These are phyloP conservation scores for Geotrupes spiniger DNA, from an alignment of 2,888 invertebrate genomes.

Conservation along the genomic window DNA sequence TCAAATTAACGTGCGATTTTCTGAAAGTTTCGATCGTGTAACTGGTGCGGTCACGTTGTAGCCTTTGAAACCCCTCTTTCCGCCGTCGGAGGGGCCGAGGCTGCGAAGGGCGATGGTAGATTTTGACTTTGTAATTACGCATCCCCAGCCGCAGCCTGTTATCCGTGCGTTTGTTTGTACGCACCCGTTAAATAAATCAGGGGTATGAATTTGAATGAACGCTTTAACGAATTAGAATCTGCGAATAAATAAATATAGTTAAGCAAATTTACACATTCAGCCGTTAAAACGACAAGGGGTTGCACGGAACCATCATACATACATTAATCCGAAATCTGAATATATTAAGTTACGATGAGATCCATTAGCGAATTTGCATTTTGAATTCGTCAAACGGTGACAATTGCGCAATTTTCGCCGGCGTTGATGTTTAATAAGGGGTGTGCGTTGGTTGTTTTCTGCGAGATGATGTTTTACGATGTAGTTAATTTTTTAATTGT, in stretches of 20 bases:
- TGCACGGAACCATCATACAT: conserved; percentile 2
- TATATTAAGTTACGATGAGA: not conserved
- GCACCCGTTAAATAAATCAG: conserved; percentile 46
- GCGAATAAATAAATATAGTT: conserved; percentile 50
- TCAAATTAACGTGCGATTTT: no score
- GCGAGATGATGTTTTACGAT: no score
- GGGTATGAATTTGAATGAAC: conserved; percentile 49
- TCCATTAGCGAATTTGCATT: no score
- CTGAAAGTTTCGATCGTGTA: no score
- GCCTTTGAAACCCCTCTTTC: not conserved
- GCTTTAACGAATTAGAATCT: conserved; percentile 49
- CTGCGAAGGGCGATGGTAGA: conserved; percentile 30
- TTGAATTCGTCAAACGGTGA: no score
- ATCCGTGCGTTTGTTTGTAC: conserved; percentile 40
- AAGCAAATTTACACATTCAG: conserved; percentile 50
- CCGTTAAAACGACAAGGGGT: conserved; percentile 33
- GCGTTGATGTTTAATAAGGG: no score
- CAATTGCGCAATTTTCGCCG: no score
- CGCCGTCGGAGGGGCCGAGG: conserved; percentile 12
- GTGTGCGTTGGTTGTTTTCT: no score
- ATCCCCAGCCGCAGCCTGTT: conserved; percentile 38
- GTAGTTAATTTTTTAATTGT: no score
- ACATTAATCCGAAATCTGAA: conserved; percentile 3
- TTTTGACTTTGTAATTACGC: conserved; percentile 51
- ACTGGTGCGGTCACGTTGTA: no score